These are phyloP conservation scores for Ascaphus truei DNA, from an alignment of 2,113 vertebrate genomes.

Conservation along the genomic window DNA sequence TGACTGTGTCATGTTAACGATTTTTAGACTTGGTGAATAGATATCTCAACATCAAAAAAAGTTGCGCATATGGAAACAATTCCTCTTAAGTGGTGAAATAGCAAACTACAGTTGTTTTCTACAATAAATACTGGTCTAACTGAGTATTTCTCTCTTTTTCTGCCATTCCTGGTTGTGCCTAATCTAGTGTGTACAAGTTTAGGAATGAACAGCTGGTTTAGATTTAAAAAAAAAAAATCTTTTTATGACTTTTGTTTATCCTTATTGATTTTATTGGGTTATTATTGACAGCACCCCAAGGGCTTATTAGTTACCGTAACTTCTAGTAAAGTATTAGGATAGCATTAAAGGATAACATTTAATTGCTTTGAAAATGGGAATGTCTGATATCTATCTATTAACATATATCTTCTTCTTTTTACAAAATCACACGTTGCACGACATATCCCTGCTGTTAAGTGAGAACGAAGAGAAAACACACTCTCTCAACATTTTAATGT, in stretches of 20 bases:
- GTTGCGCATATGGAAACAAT: too few species aligned
- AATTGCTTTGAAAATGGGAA: slow-evolving; percentile 39
- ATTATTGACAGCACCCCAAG: slow-evolving; percentile 53
- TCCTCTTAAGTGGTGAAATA: too few species aligned
- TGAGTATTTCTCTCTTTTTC: too few species aligned
- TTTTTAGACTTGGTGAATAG: too few species aligned
- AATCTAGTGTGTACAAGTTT: too few species aligned
- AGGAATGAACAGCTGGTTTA: slow-evolving; percentile 55
- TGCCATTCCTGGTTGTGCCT: too few species aligned
- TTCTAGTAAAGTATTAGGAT: slow-evolving; percentile 52
- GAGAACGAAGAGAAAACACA: too few species aligned
- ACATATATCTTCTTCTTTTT: slow-evolving; percentile 26
- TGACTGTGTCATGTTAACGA: too few species aligned
- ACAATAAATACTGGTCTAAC: slow-evolving; percentile 4
- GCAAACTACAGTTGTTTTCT: not conserved
- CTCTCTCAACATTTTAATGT: too few species aligned
- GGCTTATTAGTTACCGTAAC: slow-evolving; percentile 53
- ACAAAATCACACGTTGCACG: not conserved
- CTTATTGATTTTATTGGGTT: slow-evolving; percentile 59
- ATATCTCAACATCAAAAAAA: too few species aligned
- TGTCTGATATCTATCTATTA: slow-evolving; percentile 32
- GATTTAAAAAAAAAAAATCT: slow-evolving; percentile 39
- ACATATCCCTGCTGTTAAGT: too few species aligned
- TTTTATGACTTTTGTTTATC: slow-evolving; percentile 64
- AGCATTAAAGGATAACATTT: slow-evolving; percentile 48